These are phyloP conservation scores for Dromas ardeola DNA, from an alignment of 2,113 vertebrate species.

Conservation along the genomic window DNA sequence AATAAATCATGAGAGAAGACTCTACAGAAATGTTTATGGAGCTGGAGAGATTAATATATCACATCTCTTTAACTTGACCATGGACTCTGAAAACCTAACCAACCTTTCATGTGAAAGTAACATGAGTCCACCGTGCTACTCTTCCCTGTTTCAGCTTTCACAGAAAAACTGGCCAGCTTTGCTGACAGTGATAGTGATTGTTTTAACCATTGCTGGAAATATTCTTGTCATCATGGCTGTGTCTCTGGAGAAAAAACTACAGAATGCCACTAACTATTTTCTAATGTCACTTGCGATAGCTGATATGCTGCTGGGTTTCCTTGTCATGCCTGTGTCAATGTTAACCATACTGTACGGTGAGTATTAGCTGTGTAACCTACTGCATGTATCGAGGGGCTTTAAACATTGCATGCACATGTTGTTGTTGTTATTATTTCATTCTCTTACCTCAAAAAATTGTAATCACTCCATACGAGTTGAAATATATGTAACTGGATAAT, in stretches of 20 bases:
- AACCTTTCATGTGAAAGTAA: conserved; percentile 73
- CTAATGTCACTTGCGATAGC: conserved; percentile 97
- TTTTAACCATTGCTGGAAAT: conserved; percentile 92
- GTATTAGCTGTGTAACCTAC: conserved; percentile 49
- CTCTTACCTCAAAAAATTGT: background rate
- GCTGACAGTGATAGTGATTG: conserved; percentile 84
- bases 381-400: background rate
- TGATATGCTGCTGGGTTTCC: conserved; percentile 93
- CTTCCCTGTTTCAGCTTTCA: conserved; percentile 51
- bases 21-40: conserved; percentile 55
- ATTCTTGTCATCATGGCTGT: conserved; percentile 97
- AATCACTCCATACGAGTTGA: background rate
- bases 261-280: conserved; percentile 98
- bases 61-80: conserved; percentile 76
- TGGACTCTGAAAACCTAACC: conserved; percentile 69
- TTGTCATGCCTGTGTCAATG: conserved; percentile 97
- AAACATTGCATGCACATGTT: background rate
- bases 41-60: conserved; percentile 71
- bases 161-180: conserved; percentile 93
- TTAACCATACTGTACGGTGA: conserved; percentile 94
- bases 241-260: conserved; percentile 94
- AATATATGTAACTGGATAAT: background rate
- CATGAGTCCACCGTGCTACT: conserved; percentile 59
- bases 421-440: background rate
- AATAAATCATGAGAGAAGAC: conserved; percentile 57